Base-by-base conservation (phyloP, 2,113 vertebrate genomes). In the Hippocampus zosterae region DNA sequence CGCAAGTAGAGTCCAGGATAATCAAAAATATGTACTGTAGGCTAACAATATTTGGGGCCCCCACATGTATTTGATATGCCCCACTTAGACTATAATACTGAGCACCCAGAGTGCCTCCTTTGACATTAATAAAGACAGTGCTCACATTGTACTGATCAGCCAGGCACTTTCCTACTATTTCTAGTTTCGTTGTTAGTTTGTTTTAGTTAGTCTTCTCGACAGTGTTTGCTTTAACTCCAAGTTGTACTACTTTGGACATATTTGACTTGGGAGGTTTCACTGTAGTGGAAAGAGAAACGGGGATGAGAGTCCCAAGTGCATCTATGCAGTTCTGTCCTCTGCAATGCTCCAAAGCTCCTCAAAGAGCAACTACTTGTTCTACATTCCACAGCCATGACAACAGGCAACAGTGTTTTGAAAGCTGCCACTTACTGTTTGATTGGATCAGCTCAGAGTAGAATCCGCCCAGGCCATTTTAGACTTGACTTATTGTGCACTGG, bases 371-470 rank as follows among this genome's bases (percentile, higher is more conserved):
- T 81, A 72, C 81, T 78, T 37, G 33, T 37, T 37, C 33, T 37
- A 78, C 87, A 88, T 89, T 88, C 80, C 79, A 80, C 63, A 77
- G 53, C 77, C 84, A 85, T 85, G 84, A 85, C 82, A 88, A 87
- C 80, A 6, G 56, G 59, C 23, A 5, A 29, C 15, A 21, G 78
- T 69, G 65, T 81, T 80, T 81, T 59, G 57, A 74, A 76, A 74
- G 73, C 71, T 75, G 80, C 70, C 81, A 77, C 68, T 79, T 67
- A 79, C 41, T 71, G 77, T 66, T 64, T 57, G 55, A 29, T 27
- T 57, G 55, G 55, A 57, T 25, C 23, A 27, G 4, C 23, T 13
- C 55, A 27, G 8, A 57, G 55, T 55, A 57, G 55, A 57, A 57
- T 57, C 23, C 23, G 23, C 23, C 23, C 29, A 23, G 12, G 27